Conservation (phyloP, 2,113 vertebrate species). For the Nothoprocta pentlandii region DNA sequence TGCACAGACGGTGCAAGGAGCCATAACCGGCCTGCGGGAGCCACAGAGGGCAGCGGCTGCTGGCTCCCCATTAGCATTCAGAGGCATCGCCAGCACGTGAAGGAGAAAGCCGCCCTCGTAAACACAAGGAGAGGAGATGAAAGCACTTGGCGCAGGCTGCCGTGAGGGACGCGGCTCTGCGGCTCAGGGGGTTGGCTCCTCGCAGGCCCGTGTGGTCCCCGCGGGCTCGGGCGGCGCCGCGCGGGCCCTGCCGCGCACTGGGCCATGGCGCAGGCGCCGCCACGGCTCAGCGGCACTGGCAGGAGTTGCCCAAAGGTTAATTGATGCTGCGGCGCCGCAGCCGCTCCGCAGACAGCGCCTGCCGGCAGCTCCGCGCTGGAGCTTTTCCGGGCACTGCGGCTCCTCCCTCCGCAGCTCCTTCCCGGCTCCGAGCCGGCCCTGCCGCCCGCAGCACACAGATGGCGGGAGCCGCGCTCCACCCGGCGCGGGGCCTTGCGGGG, state of each 20-base stretch:
- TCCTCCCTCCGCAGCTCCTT: neutral
- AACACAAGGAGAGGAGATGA: slow-evolving; percentile 58
- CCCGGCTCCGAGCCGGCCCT: neutral
- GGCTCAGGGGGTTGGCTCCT: slow-evolving; percentile 51
- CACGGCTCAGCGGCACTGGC: slow-evolving; percentile 32
- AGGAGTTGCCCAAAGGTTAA: slow-evolving; percentile 67
- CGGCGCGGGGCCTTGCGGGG: too few species aligned
- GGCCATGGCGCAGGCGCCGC: neutral
- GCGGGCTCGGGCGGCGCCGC: neutral
- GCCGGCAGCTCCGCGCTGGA: slow-evolving; percentile 25
- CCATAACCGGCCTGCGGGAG: slow-evolving; percentile 35
- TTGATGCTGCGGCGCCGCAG: slow-evolving; percentile 71
- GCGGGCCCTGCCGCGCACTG: neutral
- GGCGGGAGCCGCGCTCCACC: neutral
- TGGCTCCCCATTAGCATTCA: slow-evolving; percentile 54
- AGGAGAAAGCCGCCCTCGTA: slow-evolving; percentile 51
- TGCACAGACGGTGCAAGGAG: neutral
- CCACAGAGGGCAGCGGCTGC: slow-evolving; percentile 45
- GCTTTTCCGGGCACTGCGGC: neutral
- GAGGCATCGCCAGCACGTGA: neutral
- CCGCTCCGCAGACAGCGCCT: slow-evolving; percentile 57
- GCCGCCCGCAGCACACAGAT: neutral
- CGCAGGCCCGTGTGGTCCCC: neutral
- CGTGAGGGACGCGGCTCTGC: neutral
- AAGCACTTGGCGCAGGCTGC: slow-evolving; percentile 38